Conservation (phyloP, 2,888 invertebrate species). For the Elmis aenea region DNA sequence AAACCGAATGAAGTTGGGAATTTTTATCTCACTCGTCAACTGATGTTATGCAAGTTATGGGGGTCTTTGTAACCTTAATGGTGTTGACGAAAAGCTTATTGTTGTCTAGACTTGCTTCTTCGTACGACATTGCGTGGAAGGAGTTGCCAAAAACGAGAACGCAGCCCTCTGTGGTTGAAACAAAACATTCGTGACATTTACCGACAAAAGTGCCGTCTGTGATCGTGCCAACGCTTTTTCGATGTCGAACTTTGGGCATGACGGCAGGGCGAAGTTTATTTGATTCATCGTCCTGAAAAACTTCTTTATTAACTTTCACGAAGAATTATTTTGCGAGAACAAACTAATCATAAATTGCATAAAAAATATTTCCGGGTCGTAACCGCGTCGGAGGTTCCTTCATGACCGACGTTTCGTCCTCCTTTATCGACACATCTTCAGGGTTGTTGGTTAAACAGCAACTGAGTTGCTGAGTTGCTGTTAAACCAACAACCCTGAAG, state of each 20-base stretch:
- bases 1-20: too few relatives aligned
- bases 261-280: constrained; percentile 20
- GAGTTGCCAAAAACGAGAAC: constrained; percentile 52
- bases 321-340: too few relatives aligned
- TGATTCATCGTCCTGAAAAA: constrained; percentile 12
- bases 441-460: too few relatives aligned
- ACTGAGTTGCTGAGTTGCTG: too few relatives aligned
- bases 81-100: constrained; percentile 49
- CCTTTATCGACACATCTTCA: too few relatives aligned
- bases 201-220: constrained; percentile 52
- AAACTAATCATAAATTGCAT: too few relatives aligned
- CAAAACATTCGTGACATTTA: constrained; percentile 49
- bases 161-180: constrained; percentile 49
- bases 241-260: constrained; percentile 43
- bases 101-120: constrained; percentile 36
- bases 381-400: too few relatives aligned
- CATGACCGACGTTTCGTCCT: too few relatives aligned
- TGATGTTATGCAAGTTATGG: constrained; percentile 49
- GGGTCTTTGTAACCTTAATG: constrained; percentile 44
- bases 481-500: too few relatives aligned
- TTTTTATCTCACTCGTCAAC: constrained; percentile 48
- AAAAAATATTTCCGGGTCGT: too few relatives aligned
- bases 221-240: constrained; percentile 46
- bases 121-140: constrained; percentile 42
- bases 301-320: too few relatives aligned